Conservation (phyloP, 2,797 vertebrate genomes). For the Helostoma temminkii region DNA sequence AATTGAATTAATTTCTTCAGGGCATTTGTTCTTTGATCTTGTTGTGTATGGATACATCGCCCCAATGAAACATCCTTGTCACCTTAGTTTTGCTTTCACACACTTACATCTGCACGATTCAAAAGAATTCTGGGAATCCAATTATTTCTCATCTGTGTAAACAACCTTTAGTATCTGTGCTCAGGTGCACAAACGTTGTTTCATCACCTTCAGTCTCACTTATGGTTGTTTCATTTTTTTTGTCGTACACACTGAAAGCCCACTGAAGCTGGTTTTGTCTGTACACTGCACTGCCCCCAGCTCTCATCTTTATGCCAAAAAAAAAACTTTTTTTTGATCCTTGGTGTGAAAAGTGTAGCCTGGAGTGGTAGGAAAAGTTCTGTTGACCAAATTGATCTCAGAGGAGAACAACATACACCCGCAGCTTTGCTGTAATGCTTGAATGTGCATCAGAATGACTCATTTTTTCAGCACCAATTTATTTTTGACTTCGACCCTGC, state of each 20-base stretch:
- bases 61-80: conserved; percentile 48
- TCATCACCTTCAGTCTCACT: conserved; percentile 39
- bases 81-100: conserved; percentile 31
- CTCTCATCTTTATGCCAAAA: conserved; percentile 40
- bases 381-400: conserved; percentile 66
- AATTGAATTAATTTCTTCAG: conserved; percentile 54
- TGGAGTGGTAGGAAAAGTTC: conserved; percentile 43
- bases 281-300: conserved; percentile 26
- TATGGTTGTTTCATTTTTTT: conserved; percentile 11
- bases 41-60: conserved; percentile 10
- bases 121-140: conserved; percentile 65
- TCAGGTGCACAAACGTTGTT: conserved; percentile 41
- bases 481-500: conserved; percentile 49
- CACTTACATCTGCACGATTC: conserved; percentile 42
- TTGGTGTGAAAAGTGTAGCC: conserved; percentile 49
- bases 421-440: conserved; percentile 17
- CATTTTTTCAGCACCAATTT: conserved; percentile 42
- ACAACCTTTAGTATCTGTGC: conserved; percentile 60
- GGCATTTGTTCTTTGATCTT: conserved; percentile 48
- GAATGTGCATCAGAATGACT: conserved; percentile 56
- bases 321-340: conserved; percentile 47
- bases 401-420: conserved; percentile 41
- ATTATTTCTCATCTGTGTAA: conserved; percentile 69
- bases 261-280: conserved; percentile 52
- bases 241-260: conserved; percentile 29